Evolutionary conservation across 1,140 invertebrate species (phyloP).

Genomic region (Nilaparvata lugens): DNA sequence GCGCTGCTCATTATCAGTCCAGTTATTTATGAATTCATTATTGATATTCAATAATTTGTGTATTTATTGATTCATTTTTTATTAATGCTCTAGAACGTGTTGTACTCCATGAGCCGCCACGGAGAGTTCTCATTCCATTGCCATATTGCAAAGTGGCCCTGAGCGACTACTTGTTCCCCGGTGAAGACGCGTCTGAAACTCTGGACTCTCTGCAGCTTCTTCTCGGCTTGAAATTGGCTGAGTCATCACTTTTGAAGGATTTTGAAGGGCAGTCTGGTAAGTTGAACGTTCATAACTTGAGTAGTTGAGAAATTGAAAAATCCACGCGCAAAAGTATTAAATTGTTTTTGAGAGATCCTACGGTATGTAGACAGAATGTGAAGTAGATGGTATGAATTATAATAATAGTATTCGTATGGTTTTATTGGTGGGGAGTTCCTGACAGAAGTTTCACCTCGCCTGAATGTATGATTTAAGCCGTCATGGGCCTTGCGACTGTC

Average conservation of each 20-base stretch:
- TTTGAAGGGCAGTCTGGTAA: constrained; percentile 38
- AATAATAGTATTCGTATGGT: no score
- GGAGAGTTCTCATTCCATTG: constrained; percentile 60
- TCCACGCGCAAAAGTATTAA: background rate
- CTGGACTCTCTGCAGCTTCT: constrained; percentile 62
- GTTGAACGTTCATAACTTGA: background rate
- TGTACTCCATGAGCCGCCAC: constrained; percentile 67
- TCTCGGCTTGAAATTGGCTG: constrained; percentile 57
- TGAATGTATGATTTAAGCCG: no score
- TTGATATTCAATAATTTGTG: no score
- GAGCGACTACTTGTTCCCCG: constrained; percentile 77
- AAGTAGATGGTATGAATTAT: background rate
- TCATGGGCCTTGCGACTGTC: no score
- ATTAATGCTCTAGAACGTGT: constrained; percentile 23
- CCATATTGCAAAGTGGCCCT: constrained; percentile 54
- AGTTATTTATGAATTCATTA: no score
- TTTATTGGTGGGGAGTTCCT: no score
- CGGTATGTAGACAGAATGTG: background rate
- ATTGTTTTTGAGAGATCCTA: background rate
- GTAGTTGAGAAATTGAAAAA: background rate
- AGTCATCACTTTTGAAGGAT: constrained; percentile 52
- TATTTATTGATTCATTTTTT: background rate
- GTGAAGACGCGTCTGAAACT: constrained; percentile 65
- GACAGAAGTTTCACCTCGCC: no score
- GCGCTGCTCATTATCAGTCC: no score